Evolutionary conservation across 2,797 vertebrate genomes (phyloP), one percentile per base, ranked within the genome.

Genomic region (Anas bernieri): DNA sequence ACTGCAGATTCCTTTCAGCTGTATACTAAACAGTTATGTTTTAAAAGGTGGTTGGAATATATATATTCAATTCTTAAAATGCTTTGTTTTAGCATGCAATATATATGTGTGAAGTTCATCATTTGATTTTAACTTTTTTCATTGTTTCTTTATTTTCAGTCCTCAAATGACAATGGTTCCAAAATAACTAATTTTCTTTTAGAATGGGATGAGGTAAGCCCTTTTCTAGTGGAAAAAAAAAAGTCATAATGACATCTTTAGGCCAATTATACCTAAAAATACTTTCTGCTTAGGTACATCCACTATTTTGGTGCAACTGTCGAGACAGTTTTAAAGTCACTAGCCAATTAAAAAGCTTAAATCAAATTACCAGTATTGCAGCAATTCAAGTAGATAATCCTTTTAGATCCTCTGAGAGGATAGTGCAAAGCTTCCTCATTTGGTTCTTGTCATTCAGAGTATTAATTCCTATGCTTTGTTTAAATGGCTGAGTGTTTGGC

Each of bases 131-230:
- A 87, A 96, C 86, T 77, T 46, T 74, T 91, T 84, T 73, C 55
- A 14, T 89, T 85, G 76, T 93, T 96, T 95, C 78, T 88, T 93
- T 72, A 7, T 95, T 95, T 96, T 56, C 92, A 98, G 98, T 96
- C 97, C n/a, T 97, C 98, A 82, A 98, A 97, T 95, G 98, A 98
- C 95, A 98, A 98, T 63, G 98, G 98, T 83, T 98, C 98, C 84
- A 98, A 98, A 97, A 98, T 98, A 96, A 98, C 96, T 31, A 98
- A 95, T 92, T 98, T 98, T 92, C 96, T 98, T 95, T 97, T 98
- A 94, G 98, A 98, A 96, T 98, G 98, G 97, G 98, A 98, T 96
- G 98, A 98, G 98, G 98, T 98, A 97, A 95, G 96, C 56, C 33
- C 37, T 96, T 95, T 97, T 90, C 87, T 83, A 56, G 62, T 87